phyloP scores from a whole-genome alignment of 1,140 invertebrate species.

The Zaprionus kolodkinae region DNA sequence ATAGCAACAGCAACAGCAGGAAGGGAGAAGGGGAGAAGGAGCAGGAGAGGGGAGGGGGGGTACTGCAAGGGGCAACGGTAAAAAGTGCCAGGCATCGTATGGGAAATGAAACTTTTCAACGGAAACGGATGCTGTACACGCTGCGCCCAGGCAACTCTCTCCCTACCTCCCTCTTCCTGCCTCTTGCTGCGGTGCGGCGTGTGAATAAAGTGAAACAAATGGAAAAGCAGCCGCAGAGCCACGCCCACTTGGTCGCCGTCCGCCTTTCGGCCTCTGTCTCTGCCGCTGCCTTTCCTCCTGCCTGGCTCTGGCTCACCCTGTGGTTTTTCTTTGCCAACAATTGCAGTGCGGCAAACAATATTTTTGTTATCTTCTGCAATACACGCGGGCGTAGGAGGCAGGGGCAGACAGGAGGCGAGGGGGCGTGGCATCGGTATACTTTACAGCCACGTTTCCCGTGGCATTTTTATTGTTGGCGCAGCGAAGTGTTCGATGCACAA shows the following conservation, averaged over 20 bases:
- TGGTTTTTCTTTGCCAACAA: conserved; percentile 73
- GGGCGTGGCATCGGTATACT: conserved; percentile 46
- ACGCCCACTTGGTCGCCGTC: background rate
- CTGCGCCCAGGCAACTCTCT: conserved; percentile 48
- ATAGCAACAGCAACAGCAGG: conserved; percentile 40
- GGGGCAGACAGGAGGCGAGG: too few relatives aligned
- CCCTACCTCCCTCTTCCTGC: background rate
- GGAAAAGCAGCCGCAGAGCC: conserved; percentile 39
- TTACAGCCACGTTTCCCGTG: conserved; percentile 72
- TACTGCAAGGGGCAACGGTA: background rate
- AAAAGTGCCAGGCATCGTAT: conserved; percentile 49
- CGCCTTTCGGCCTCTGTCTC: background rate
- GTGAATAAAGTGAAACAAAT: conserved; percentile 81
- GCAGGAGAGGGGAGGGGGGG: background rate
- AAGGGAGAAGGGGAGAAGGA: background rate
- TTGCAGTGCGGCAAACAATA: conserved; percentile 81
- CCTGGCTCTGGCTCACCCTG: background rate
- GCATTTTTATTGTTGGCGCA: conserved; percentile 71
- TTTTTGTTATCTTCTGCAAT: conserved; percentile 75
- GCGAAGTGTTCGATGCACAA: conserved; percentile 81
- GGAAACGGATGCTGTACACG: conserved; percentile 76
- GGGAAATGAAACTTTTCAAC: conserved; percentile 79
- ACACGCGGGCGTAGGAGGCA: conserved; percentile 29
- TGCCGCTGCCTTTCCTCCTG: background rate
- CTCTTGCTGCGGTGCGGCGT: conserved; percentile 47